Base-by-base conservation (phyloP, 2,113 vertebrate species). In the Ramphastos sulfuratus region DNA sequence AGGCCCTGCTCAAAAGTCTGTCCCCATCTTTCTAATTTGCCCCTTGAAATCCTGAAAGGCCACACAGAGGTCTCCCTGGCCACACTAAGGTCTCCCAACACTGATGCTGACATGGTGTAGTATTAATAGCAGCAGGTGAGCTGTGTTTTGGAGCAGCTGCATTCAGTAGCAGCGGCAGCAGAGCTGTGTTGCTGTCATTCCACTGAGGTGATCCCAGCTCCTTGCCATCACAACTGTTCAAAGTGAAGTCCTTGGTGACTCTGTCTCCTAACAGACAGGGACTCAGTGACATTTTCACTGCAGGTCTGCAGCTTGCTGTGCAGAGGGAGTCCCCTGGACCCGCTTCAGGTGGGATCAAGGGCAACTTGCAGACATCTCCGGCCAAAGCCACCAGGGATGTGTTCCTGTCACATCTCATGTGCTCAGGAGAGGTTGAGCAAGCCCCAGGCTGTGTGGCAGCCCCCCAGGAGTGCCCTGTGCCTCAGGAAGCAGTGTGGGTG, bases 151-250 rank as follows among this genome's bases (percentile, higher is more conserved):
- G 58, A 83, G 44, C 18, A 24, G 2, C 42, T 18, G 52, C 21
- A 56, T 28, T 30, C 14, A 65, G 30, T n/a, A 76, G 73, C 56
- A 71, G 69, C 72, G 56, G n/a, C 76, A 28, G 31, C 60, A 2
- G 2, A 9, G 61, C n/a, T 31, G 44, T 15, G 1, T 7, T 25
- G 67, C 52, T 25, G 56, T 33, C 44, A 37, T 65, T 55, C 64
- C 1, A 0, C 56, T 17, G 14, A 77, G 67, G 78, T 39, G 67
- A 48, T 52, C 31, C 79, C 85, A 71, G 79, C 72, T 87, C 18
- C 0, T 16, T 82, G 30, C 56, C 52, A 15, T 52, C 79, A 25
- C 16, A 1, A 0, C 39, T 4, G n/a, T 8, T 80, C 3, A 0
- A n/a, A 58, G 92, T n/a, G 89, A 33, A 30, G 15, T 23, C 27